These are phyloP conservation scores for Sesamia inferens DNA, from an alignment of 2,888 invertebrate species.

Conservation along the genomic window DNA sequence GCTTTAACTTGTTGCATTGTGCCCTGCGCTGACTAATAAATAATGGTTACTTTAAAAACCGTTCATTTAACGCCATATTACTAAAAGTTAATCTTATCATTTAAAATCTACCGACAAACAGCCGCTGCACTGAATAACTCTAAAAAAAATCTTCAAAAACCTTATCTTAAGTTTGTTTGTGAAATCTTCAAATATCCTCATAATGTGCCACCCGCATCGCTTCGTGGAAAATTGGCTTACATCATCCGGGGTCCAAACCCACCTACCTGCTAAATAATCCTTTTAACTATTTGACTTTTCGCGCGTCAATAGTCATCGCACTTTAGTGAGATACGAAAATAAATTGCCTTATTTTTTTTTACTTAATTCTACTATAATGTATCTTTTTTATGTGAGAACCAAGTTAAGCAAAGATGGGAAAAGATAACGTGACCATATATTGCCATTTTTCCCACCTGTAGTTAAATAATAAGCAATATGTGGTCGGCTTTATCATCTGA, in stretches of 20 bases:
- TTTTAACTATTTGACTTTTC: slow-evolving; percentile 75
- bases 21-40: slow-evolving; percentile 1
- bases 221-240: slow-evolving; percentile 77
- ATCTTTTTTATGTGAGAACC: slow-evolving; percentile 48
- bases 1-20: background rate
- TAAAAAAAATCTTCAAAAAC: slow-evolving; percentile 33
- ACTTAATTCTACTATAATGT: slow-evolving; percentile 16
- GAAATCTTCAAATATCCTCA: slow-evolving; percentile 59
- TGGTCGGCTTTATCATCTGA: background rate
- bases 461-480: background rate
- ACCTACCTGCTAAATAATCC: slow-evolving; percentile 81
- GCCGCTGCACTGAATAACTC: slow-evolving; percentile 15
- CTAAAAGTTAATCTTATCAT: slow-evolving; percentile 35
- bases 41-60: slow-evolving; percentile 2
- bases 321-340: slow-evolving; percentile 54
- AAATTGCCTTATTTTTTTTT: slow-evolving; percentile 54
- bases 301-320: slow-evolving; percentile 69
- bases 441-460: background rate
- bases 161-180: slow-evolving; percentile 63
- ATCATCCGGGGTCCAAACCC: slow-evolving; percentile 69
- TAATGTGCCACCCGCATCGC: slow-evolving; percentile 80
- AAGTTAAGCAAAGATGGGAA: slow-evolving; percentile 19
- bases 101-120: slow-evolving; percentile 39
- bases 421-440: slow-evolving; percentile 22
- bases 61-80: slow-evolving; percentile 30